Base-by-base conservation (phyloP, 2,888 invertebrate genomes). In the Gisinianus flammeolus region DNA sequence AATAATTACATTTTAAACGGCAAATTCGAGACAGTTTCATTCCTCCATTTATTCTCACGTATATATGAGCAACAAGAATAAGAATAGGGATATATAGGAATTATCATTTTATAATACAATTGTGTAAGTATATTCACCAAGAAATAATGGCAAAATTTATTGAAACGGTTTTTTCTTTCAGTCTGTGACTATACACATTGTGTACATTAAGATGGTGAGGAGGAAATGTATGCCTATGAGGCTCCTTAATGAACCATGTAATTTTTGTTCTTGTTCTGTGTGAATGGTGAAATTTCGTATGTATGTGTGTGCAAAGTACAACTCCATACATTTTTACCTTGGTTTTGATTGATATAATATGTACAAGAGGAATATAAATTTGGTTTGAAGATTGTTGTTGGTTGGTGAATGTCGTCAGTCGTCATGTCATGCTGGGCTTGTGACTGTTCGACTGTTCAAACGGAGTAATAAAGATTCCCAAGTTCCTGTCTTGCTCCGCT, bases 351-450 rank as follows among this genome's bases (percentile, higher is more conserved):
- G n/a, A n/a, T n/a, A n/a, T n/a, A n/a, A n/a, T n/a, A n/a, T n/a
- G n/a, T n/a, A n/a, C n/a, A n/a, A n/a, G n/a, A n/a, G n/a, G n/a
- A n/a, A n/a, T n/a, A n/a, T n/a, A n/a, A n/a, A n/a, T n/a, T n/a
- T n/a, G n/a, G n/a, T n/a, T n/a, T 58, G 24, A 3, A n/a, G 8
- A 58, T 58, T 56, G n/a, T 12, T 19, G 56, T 12, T 56, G 56
- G 56, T 56, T 58, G 12, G 44, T 44, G 2, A 44, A 19, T 19
- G 8, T 44, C 44, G 19, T 44, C 44, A 44, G 44, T 62, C 62
- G 28, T 62, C 58, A 58, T 62, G 62, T 62, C 62, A 62, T 62
- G 26, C 62, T 62, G 62, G 10, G n/a, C 5, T 26, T 62, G 28
- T 28, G 22, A 24, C 10, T 62, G 10, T 12, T 26, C 5, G 26